These are phyloP conservation scores for Macrosiphum euphorbiae DNA, from an alignment of 2,888 invertebrate species.

Conservation along the genomic window DNA sequence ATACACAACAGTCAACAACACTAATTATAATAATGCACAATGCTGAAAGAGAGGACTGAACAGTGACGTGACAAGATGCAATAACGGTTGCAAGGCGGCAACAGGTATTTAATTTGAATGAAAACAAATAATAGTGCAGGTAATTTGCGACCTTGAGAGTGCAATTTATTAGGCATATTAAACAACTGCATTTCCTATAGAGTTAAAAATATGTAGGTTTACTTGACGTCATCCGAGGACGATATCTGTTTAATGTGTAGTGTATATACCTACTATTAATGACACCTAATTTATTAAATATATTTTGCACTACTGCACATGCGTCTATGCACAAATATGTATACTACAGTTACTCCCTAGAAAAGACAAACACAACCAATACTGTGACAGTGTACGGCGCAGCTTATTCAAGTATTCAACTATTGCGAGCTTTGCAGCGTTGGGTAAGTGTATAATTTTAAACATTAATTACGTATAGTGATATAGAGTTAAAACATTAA, in stretches of 20 bases:
- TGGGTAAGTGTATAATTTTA: not conserved
- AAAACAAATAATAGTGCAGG: conserved; percentile 7
- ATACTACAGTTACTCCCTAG: not conserved
- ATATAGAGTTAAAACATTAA: not conserved
- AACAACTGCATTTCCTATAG: conserved; percentile 45
- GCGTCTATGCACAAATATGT: not conserved
- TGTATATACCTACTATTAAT: not conserved
- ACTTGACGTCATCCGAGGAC: conserved; percentile 24
- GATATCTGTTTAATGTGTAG: not conserved
- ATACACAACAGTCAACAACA: not conserved
- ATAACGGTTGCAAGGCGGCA: not conserved
- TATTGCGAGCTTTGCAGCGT: not conserved
- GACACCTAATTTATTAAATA: not conserved
- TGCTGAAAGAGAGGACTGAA: not conserved
- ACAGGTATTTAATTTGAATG: conserved; percentile 30
- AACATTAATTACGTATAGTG: not conserved
- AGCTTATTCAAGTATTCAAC: not conserved
- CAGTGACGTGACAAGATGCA: not conserved
- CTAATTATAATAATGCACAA: not conserved
- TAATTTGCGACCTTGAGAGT: conserved; percentile 24
- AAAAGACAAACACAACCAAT: not conserved
- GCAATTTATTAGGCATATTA: conserved; percentile 30
- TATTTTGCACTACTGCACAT: not conserved
- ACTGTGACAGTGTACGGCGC: not conserved
- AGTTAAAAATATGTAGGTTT: conserved; percentile 28